Conservation (phyloP, 2,113 vertebrate genomes). For the Petromus typicus region DNA sequence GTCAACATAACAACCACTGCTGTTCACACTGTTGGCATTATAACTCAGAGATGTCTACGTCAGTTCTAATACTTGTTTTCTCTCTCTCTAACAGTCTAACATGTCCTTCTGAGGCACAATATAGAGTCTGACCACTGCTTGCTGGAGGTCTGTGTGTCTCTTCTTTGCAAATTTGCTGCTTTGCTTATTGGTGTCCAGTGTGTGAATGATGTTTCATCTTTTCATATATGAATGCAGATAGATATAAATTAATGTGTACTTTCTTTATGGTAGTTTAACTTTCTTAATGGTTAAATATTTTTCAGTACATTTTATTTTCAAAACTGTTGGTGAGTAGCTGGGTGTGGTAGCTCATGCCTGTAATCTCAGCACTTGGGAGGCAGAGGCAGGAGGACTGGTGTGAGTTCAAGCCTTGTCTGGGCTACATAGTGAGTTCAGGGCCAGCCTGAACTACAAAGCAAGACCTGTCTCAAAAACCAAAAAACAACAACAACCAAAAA, state of each 20-base stretch:
- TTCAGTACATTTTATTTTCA: not conserved
- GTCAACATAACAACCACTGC: not conserved
- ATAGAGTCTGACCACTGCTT: not conserved
- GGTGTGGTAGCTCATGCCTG: no score
- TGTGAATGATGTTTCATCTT: no score
- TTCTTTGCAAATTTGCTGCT: not conserved
- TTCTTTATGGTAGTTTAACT: not conserved
- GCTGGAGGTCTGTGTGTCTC: not conserved
- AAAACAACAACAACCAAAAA: no score
- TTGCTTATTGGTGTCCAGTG: not conserved
- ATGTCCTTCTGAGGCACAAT: not conserved
- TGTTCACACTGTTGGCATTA: not conserved
- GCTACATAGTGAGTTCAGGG: no score
- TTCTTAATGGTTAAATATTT: not conserved
- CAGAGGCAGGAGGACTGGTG: no score
- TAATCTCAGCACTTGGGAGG: no score
- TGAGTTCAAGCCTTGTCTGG: no score
- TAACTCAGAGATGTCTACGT: not conserved
- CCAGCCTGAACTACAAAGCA: no score
- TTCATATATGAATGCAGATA: no score
- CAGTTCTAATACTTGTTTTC: not conserved
- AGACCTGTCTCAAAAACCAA: no score
- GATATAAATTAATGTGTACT: not conserved
- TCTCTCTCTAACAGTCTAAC: not conserved
- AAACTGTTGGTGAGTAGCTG: not conserved